Evolutionary conservation across 2,797 vertebrate species (phyloP).

Genomic region (Bovichtus diacanthus): DNA sequence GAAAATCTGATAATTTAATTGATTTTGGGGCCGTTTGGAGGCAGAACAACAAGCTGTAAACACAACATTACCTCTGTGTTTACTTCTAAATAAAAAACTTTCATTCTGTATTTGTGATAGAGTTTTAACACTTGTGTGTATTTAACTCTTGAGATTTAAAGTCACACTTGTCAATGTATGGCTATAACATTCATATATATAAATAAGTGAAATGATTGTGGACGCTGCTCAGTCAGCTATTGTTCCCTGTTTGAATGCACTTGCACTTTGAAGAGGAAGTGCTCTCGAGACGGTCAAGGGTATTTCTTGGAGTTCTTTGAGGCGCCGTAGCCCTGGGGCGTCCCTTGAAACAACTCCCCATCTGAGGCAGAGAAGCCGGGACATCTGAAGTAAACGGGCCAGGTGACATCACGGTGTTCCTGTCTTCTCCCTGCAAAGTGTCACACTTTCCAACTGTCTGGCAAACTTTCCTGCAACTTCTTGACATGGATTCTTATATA

Average conservation of each 20-base stretch:
- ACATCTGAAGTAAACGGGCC: slow-evolving; percentile 63
- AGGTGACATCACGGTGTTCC: slow-evolving; percentile 69
- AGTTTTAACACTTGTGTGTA: slow-evolving; percentile 6
- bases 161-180: slow-evolving; percentile 18
- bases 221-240: slow-evolving; percentile 46
- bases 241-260: slow-evolving; percentile 67
- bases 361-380: slow-evolving; percentile 58
- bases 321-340: slow-evolving; percentile 66
- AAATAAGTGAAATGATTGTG: slow-evolving; percentile 41
- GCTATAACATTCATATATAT: not conserved
- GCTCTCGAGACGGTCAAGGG: slow-evolving; percentile 69
- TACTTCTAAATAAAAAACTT: not conserved
- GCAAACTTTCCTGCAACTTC: slow-evolving; percentile 67
- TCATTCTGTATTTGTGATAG: not conserved
- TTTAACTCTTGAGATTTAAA: slow-evolving; percentile 14
- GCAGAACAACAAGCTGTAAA: too few relatives aligned
- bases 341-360: slow-evolving; percentile 72
- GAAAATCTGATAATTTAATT: not conserved
- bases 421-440: slow-evolving; percentile 63
- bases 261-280: slow-evolving; percentile 67
- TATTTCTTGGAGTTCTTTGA: slow-evolving; percentile 72
- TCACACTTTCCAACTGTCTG: slow-evolving; percentile 58
- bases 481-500: slow-evolving; percentile 46
- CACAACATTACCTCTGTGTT: too few relatives aligned
- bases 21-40: not conserved